Base-by-base conservation (phyloP, 2,113 vertebrate species). In the Tetraodon nigroviridis region DNA sequence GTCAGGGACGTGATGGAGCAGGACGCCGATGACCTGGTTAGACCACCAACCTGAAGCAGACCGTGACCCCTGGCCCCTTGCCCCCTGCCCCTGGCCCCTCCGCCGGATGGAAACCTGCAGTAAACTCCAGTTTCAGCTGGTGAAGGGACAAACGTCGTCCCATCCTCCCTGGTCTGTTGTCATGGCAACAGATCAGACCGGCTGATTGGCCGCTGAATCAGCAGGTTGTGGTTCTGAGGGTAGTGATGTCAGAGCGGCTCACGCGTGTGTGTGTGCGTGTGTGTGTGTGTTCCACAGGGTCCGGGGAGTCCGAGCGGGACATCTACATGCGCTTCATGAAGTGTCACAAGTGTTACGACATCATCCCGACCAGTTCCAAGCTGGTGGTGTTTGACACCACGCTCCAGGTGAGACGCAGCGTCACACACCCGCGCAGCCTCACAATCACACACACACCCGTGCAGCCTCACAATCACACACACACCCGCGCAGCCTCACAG, bases 261-360 rank as follows among this genome's bases (percentile, higher is more conserved):
- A 6, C 8, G 5, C 67, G 8, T 41, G 7, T 41, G 40, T 41
- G 7, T 41, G 13, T 8, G 40, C 11, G 8, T 12, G 40, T 41
- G 40, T 14, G 8, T 14, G 8, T 41, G 46, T 18, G n/a, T 10
- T 40, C 1, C 84, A 16, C 84, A 93, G 91, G 72, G 82, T 85
- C 89, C 62, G 92, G 93, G 88, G 92, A 94, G 83, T 95, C 94
- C 0, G 96, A 97, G 84, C 91, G 94, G 56, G 94, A 97, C 65
- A 94, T 97, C 88, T 98, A 99, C 89, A 94, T 93, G 92, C 90
- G 94, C 68, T 99, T 99, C 92, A 99, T 99, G 97, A 96, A 90
- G 89, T 95, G 93, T 69, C 96, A 98, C 89, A 97, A 94, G 89
- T 99, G 97, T 84, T 99, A 99, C 0, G 96, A 99, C 91, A 96